Evolutionary conservation across 2,888 invertebrate species (phyloP).

Genomic region (Prosopocoilus inquinatus): DNA sequence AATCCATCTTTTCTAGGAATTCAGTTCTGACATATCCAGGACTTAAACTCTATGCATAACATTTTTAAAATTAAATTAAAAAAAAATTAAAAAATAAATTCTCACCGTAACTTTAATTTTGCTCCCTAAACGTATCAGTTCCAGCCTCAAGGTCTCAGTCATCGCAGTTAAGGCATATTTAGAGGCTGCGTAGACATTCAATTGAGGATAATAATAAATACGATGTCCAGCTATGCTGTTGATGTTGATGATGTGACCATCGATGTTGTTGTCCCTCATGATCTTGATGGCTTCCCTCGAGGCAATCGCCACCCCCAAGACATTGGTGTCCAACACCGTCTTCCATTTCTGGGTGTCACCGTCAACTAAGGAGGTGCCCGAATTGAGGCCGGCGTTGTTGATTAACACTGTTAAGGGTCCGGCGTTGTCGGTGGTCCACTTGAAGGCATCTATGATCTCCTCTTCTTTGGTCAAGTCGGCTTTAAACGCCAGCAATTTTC

Average conservation of each 20-base stretch:
- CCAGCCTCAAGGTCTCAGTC: constrained; percentile 2
- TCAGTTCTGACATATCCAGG: no score
- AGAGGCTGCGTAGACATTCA: constrained; percentile 1
- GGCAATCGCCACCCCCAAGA: constrained; percentile 8
- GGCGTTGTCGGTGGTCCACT: not conserved
- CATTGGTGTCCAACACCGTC: constrained; percentile 10
- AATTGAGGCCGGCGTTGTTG: constrained; percentile 10
- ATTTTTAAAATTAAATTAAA: no score
- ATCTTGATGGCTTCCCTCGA: constrained; percentile 9
- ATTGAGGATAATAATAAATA: constrained; percentile 17
- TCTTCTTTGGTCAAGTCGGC: constrained; percentile 6
- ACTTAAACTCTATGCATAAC: no score
- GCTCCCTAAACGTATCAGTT: not conserved
- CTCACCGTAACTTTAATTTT: constrained; percentile 5
- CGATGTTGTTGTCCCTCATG: constrained; percentile 10
- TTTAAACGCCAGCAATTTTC: constrained; percentile 4
- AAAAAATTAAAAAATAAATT: no score
- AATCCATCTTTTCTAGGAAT: no score
- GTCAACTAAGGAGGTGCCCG: not conserved
- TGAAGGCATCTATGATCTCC: constrained; percentile 4
- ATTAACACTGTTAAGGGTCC: constrained; percentile 2
- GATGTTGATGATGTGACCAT: constrained; percentile 15
- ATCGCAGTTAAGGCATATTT: not conserved
- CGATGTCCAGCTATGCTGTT: constrained; percentile 12
- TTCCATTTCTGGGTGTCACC: constrained; percentile 11